These are phyloP conservation scores for Amblyornis subalaris DNA, from an alignment of 2,113 vertebrate species.

Conservation along the genomic window DNA sequence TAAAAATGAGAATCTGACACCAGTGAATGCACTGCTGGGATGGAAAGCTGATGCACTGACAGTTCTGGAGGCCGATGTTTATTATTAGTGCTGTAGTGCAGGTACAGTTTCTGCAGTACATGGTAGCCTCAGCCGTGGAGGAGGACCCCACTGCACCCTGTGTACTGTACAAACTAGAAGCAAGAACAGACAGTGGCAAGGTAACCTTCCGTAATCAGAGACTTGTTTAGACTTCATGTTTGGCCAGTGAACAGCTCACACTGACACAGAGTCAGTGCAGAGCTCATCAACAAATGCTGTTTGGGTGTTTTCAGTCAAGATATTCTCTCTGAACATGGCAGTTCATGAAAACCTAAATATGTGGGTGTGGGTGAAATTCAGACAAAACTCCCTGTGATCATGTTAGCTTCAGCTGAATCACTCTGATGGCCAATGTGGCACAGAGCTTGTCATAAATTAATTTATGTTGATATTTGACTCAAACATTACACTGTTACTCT, in stretches of 20 bases:
- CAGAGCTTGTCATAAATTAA: background rate
- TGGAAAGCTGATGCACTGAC: background rate
- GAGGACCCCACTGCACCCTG: background rate
- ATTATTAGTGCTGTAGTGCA: background rate
- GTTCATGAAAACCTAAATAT: background rate
- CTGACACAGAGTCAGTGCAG: background rate
- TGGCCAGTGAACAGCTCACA: background rate
- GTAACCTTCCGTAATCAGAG: rapidly evolving
- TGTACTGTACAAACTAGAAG: background rate
- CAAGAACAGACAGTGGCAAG: rapidly evolving
- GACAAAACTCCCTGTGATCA: background rate
- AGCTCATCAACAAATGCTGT: background rate
- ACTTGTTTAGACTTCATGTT: background rate
- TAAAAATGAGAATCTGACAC: background rate
- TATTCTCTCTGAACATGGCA: background rate
- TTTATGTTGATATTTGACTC: background rate
- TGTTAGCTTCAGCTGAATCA: background rate
- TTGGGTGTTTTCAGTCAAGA: background rate
- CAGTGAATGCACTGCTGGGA: background rate
- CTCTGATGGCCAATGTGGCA: background rate
- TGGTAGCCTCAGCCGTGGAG: background rate
- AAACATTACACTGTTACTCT: background rate
- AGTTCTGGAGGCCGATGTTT: background rate
- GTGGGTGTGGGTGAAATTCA: background rate
- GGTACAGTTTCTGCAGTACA: background rate